Evolutionary conservation across 2,888 invertebrate species (phyloP), one percentile per base, ranked within the genome.

Genomic region (Cryptocheilus praepositus): DNA sequence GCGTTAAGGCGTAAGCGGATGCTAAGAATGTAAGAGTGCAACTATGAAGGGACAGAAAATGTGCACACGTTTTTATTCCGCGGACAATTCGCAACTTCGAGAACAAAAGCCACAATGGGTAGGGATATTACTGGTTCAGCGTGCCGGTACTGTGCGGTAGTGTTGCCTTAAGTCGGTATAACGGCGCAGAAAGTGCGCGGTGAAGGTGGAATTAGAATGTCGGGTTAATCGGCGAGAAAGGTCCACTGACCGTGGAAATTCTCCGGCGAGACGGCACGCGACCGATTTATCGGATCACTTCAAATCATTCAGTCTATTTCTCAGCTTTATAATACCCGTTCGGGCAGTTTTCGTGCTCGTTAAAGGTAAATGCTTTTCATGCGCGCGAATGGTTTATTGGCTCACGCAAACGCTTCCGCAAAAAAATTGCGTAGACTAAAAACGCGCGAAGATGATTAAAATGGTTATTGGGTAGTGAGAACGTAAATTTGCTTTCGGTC

Each of bases 51-150:
- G 15, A 55, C 22, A n/a, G 25, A 15, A 5, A 8, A 3, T 2
- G 28, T 28, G 54, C 5, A 15, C 49, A 68, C 67, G 74, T 70
- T 77, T 76, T 67, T 64, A 58, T 71, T 71, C 64, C 43, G 21
- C 16, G 44, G 28, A 45, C 61, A 76, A 71, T 71, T 77, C 71
- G 67, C 67, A 63, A 36, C 36, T 64, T 64, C 59, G 61, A 59
- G 53, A 22, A n/a, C 36, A 36, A 36, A 36, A 7, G 36, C 36
- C 53, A 61, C 52, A 70, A 66, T 62, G 53, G 52, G 59, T 64
- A 53, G 55, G 55, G 52, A 61, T 61, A 61, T 72, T 67, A 64
- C 58, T 67, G 73, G 59, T 56, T 64, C 56, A 44, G 45, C 55
- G 16, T 7, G 36, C 36, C 36, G 36, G 36, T 1, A 11, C 36